A percentile compares a stretch with the other conserved stretches of the same genome.
These are phyloP conservation scores for Tauraco hartlaubi DNA, from an alignment of 2,797 vertebrate genomes.

Conservation along the genomic window DNA sequence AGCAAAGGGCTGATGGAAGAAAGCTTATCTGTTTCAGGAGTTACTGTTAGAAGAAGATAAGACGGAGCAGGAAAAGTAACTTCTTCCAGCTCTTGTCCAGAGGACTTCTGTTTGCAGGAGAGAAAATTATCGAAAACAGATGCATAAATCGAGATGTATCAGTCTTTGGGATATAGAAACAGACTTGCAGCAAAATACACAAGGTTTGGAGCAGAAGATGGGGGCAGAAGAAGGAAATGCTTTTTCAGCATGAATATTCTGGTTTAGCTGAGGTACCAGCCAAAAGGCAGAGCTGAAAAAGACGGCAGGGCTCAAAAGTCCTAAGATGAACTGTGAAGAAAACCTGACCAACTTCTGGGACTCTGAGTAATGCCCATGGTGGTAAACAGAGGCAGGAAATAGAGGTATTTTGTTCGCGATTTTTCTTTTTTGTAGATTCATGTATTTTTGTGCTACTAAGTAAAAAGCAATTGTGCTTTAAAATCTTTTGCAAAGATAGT, in stretches of 20 bases:
- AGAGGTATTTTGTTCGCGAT: background rate
- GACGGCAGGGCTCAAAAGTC: background rate
- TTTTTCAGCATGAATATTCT: background rate
- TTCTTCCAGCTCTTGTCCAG: background rate
- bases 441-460: background rate
- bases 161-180: background rate
- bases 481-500: background rate
- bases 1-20: background rate
- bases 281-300: background rate
- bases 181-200: background rate
- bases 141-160: background rate
- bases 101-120: background rate
- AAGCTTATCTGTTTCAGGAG: constrained; percentile 1
- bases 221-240: background rate
- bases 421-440: background rate
- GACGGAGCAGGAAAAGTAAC: background rate
- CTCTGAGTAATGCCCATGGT: background rate
- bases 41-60: background rate
- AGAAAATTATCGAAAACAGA: background rate
- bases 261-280: background rate
- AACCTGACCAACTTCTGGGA: background rate
- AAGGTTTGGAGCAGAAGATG: background rate
- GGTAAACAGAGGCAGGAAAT: background rate
- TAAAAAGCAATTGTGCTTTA: background rate
- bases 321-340: background rate